Evolutionary conservation across 2,888 invertebrate species (phyloP).

Genomic region (Lasioglossum oenotherae): DNA sequence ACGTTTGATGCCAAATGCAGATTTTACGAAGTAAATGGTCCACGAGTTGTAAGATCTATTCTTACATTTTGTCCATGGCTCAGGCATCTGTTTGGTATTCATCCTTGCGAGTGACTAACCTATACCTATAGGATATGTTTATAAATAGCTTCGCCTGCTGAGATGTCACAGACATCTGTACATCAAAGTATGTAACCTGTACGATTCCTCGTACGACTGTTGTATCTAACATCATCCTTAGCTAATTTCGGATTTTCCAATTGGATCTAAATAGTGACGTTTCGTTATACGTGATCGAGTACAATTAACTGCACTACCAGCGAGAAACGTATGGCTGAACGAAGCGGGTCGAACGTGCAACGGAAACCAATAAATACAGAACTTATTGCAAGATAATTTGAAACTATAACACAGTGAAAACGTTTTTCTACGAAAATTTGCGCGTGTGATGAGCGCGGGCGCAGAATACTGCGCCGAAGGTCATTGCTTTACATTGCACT

Average conservation of each 20-base stretch:
- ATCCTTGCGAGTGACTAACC: constrained; percentile 3
- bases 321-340: not conserved
- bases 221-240: constrained; percentile 3
- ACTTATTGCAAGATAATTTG: not conserved
- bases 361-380: not conserved
- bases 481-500: not conserved
- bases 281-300: not conserved
- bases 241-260: constrained; percentile 15
- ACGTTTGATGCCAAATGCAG: not conserved
- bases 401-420: not conserved
- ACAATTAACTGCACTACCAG: not conserved
- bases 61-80: not conserved
- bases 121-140: constrained; percentile 17
- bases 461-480: constrained; percentile 1
- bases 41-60: not conserved
- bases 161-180: constrained; percentile 35
- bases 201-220: constrained; percentile 19
- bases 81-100: not conserved
- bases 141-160: constrained; percentile 27
- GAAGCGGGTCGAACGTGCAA: not conserved
- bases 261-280: not conserved
- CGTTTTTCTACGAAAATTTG: not conserved
- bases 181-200: constrained; percentile 32
- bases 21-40: not conserved
- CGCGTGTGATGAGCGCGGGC: not conserved